A percentile compares a stretch with the other conserved stretches of the same genome.
phyloP scores from a whole-genome alignment of 2,113 vertebrate species.

The Myotis lucifugus region DNA sequence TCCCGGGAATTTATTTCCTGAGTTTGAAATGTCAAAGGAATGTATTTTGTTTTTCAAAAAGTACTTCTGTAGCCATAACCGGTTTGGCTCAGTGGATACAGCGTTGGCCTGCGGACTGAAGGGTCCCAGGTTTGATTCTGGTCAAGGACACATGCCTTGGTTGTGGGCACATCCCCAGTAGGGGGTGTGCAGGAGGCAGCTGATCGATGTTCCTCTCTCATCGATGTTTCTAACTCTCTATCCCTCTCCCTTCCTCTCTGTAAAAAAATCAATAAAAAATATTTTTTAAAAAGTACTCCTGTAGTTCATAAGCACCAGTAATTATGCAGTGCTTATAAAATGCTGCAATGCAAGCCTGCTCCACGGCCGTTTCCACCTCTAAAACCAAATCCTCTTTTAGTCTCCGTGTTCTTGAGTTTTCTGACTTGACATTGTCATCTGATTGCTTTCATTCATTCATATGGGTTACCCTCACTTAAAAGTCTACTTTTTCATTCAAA shows the following conservation, averaged over 20 bases:
- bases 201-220: too few relatives aligned
- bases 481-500: background rate
- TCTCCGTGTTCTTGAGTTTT: background rate
- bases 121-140: too few relatives aligned
- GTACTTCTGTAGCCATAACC: too few relatives aligned
- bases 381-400: background rate
- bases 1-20: background rate
- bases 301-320: slow-evolving; percentile 18
- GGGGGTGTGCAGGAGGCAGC: too few relatives aligned
- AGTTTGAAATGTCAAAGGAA: background rate
- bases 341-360: background rate
- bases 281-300: background rate
- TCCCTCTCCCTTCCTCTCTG: too few relatives aligned
- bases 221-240: too few relatives aligned
- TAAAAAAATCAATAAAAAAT: too few relatives aligned
- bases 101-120: too few relatives aligned
- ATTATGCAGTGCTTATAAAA: slow-evolving; percentile 32
- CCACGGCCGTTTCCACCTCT: background rate
- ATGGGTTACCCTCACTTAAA: background rate
- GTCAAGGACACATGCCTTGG: too few relatives aligned
- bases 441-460: background rate
- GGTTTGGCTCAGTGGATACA: too few relatives aligned
- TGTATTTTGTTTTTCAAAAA: slow-evolving; percentile 28
- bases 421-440: background rate
- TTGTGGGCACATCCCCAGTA: too few relatives aligned